A percentile compares a stretch with the other conserved stretches of the same genome.
phyloP scores from a whole-genome alignment of 2,888 invertebrate species.

The Rotaria socialis region DNA sequence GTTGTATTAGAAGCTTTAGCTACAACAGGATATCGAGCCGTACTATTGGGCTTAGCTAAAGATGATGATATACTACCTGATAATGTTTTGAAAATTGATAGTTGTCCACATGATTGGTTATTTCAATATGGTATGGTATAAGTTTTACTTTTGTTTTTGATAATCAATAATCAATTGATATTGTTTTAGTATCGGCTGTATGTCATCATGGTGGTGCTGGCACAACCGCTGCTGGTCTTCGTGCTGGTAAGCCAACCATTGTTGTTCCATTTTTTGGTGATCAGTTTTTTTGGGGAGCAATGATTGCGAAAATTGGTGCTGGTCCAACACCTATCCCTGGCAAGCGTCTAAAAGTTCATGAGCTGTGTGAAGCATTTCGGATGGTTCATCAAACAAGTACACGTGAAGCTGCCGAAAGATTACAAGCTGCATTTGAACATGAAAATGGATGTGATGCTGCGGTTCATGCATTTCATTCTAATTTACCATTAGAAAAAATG shows the following conservation, averaged over 20 bases:
- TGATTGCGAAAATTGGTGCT: background rate
- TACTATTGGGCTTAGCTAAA: background rate
- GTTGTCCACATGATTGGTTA: conserved; percentile 29
- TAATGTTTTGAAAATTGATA: background rate
- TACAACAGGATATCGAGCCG: background rate
- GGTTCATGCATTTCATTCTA: background rate
- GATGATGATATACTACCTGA: background rate
- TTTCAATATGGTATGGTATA: background rate
- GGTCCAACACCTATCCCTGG: background rate
- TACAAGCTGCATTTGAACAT: background rate
- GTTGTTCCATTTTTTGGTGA: conserved; percentile 35
- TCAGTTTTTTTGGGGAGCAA: conserved; percentile 27
- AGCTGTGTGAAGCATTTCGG: background rate
- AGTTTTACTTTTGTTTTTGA: background rate
- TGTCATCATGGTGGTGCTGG: conserved; percentile 35
- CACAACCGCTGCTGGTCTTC: conserved; percentile 30
- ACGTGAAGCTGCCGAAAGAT: conserved; percentile 1
- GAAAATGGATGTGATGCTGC: background rate
- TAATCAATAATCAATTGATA: too few species aligned
- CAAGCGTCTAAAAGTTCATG: background rate
- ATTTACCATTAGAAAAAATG: background rate
- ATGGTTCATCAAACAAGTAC: background rate
- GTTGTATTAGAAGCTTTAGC: background rate
- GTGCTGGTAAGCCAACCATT: conserved; percentile 9
- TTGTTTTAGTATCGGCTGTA: background rate